Conservation (phyloP, 2,113 vertebrate genomes). For the Redunca redunca region DNA sequence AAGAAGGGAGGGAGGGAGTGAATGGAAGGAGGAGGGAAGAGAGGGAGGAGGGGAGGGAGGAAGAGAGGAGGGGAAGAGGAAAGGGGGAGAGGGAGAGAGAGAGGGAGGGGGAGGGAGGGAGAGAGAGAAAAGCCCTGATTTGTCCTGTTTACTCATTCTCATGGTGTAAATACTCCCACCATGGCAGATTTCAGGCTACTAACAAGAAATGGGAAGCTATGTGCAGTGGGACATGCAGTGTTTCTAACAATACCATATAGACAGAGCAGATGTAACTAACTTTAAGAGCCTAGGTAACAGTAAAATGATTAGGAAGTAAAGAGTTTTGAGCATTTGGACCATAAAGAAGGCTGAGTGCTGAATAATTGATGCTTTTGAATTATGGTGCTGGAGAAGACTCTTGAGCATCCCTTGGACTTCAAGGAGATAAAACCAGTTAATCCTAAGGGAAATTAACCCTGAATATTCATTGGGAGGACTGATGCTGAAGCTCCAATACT, state of each 20-base stretch:
- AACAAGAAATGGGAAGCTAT: neutral
- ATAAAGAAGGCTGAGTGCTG: neutral
- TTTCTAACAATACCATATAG: neutral
- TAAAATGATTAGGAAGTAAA: neutral
- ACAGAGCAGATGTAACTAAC: neutral
- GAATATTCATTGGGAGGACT: neutral
- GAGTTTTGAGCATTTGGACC: neutral
- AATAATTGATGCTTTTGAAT: neutral
- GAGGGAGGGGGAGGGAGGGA: no score
- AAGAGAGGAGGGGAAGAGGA: no score
- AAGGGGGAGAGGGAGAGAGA: neutral
- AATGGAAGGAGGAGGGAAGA: neutral
- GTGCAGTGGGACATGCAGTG: fast-evolving
- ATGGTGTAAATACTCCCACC: neutral
- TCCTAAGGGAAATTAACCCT: neutral
- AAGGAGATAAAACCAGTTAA: neutral
- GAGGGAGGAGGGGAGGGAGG: neutral
- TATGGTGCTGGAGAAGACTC: neutral
- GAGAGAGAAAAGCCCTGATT: neutral
- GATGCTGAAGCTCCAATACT: neutral
- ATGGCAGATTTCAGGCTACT: neutral
- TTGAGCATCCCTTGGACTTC: neutral
- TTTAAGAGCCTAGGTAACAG: neutral
- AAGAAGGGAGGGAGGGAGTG: neutral
- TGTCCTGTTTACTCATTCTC: neutral